Evolutionary conservation across 2,888 invertebrate species (phyloP), one percentile per base, ranked within the genome.

Genomic region (Diarsia brunnea): DNA sequence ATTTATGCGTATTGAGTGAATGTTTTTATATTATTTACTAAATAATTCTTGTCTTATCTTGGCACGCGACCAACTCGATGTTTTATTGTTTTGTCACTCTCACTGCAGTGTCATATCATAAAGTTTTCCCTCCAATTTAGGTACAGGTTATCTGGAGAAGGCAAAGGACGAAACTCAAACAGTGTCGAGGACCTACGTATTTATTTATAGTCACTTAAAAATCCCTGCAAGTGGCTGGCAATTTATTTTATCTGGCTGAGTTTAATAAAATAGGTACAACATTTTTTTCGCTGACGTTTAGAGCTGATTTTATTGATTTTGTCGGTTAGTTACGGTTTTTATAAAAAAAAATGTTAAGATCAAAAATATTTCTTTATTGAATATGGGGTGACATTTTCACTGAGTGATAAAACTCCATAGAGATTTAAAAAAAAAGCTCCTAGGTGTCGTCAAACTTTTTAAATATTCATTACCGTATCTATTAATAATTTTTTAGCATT

Each of bases 1-100:
- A 93, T 93, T 90, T 87, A 87, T 79, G 53, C 81, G 73, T 69
- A 63, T 70, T 74, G 12, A 53, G 27, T 60, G 14, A 65, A 76
- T 21, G 43, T 31, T 63, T 49, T 63, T 49, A 47, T 75, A 68
- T 43, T 76, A 53, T 65, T 67, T 63, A 70, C 19, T 27, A 27
- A 69, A 79, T 69, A 69, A 71, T 73, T 74, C 31, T 75, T 58
- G 21, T 49, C 63, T 47, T 53, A 55, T 60, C 61, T 73, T 78
- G 69, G 70, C 73, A 51, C 70, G 68, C 53, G 73, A 82, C 87
- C 88, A 83, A 79, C 86, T 79, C 21, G 87, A 82, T 85, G 38
- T 64, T 16, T 49, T n/a, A 55, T 61, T 73, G 72, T 81, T 79
- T 81, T 79, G 67, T 79, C 71, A 74, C 55, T 58, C 38, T 38